A percentile compares a stretch with the other conserved stretches of the same genome.
These are phyloP conservation scores for Falco concolor DNA, from an alignment of 2,797 vertebrate genomes.

Conservation along the genomic window DNA sequence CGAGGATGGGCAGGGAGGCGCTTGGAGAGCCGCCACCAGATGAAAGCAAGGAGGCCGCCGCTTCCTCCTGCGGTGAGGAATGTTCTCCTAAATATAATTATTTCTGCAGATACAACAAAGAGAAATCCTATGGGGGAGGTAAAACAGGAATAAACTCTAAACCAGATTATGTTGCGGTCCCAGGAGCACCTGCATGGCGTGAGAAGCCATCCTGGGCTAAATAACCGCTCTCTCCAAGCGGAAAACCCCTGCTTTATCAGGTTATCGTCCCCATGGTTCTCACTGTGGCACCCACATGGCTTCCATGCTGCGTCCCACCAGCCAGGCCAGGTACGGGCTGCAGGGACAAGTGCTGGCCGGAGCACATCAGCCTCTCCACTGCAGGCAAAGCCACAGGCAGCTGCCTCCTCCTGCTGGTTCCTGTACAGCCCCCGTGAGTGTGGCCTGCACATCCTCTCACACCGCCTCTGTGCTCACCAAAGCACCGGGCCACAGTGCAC, in stretches of 20 bases:
- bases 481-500: background rate
- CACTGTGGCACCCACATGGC: fast-evolving
- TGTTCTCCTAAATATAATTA: background rate
- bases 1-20: fast-evolving
- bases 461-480: fast-evolving
- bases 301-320: fast-evolving
- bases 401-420: background rate
- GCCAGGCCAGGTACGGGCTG: background rate
- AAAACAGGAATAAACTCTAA: background rate
- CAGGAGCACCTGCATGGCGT: background rate
- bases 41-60: background rate
- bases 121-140: background rate
- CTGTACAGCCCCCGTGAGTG: fast-evolving
- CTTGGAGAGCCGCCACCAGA: background rate
- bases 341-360: fast-evolving
- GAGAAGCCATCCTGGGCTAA: background rate
- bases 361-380: fast-evolving
- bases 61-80: background rate
- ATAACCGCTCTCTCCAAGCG: fast-evolving
- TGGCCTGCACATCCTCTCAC: fast-evolving
- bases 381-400: background rate
- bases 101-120: slow-evolving; percentile 36
- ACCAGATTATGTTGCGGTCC: background rate
- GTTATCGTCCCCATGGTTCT: fast-evolving
- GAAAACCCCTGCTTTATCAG: fast-evolving